phyloP scores from a whole-genome alignment of 2,888 invertebrate species.

The Noctua janthina region DNA sequence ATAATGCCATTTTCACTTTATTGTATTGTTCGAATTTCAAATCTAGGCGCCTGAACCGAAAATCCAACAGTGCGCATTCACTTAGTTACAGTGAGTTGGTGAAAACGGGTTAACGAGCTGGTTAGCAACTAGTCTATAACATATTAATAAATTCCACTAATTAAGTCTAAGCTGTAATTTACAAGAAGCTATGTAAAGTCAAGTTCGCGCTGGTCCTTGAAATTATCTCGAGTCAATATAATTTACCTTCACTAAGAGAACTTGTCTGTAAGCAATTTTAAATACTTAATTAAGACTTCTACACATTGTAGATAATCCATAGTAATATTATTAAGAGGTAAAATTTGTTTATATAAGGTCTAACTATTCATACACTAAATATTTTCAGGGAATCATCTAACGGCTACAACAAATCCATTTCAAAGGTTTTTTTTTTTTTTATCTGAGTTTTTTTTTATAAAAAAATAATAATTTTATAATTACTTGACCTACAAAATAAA shows the following conservation, averaged over 20 bases:
- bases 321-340: no score
- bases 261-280: slow-evolving; percentile 7
- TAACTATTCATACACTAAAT: no score
- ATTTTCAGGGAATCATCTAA: no score
- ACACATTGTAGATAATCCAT: no score
- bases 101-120: slow-evolving; percentile 1
- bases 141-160: slow-evolving; percentile 20
- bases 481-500: no score
- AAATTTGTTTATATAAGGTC: no score
- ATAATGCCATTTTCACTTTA: background rate
- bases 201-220: slow-evolving; percentile 40
- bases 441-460: no score
- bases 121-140: slow-evolving; percentile 8
- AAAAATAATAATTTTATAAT: no score
- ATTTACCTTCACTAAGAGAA: slow-evolving; percentile 29
- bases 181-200: slow-evolving; percentile 26
- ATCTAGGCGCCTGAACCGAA: background rate
- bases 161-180: slow-evolving; percentile 15
- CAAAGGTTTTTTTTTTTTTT: no score
- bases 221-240: slow-evolving; percentile 25
- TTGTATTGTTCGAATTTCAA: background rate
- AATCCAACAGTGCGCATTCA: background rate
- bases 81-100: background rate
- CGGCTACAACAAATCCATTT: no score
- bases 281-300: background rate